Evolutionary conservation across 2,888 invertebrate genomes (phyloP).

Genomic region (Atrina japonica): DNA sequence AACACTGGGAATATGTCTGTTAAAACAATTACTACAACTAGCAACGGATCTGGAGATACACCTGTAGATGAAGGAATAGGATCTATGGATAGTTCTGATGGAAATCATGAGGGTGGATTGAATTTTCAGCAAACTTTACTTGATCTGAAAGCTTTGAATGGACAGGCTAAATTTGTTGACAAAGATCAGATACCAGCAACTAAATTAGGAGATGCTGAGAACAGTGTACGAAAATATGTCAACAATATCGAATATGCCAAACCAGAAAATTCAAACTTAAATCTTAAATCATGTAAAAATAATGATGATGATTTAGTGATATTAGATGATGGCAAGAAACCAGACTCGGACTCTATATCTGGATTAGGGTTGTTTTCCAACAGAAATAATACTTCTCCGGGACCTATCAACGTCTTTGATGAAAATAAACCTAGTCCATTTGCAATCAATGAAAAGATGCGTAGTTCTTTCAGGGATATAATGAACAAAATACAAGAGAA

Average conservation of each 20-base stretch:
- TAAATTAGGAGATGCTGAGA: not conserved
- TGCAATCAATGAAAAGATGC: conserved; percentile 40
- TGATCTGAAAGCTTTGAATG: conserved; percentile 49
- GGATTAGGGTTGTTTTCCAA: conserved; percentile 4
- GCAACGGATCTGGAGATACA: no score
- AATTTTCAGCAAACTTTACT: conserved; percentile 26
- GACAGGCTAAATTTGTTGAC: conserved; percentile 9
- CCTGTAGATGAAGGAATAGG: not conserved
- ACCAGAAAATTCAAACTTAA: no score
- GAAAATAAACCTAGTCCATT: conserved; percentile 30
- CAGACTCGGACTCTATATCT: no score
- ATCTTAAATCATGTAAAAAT: not conserved
- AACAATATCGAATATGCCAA: not conserved
- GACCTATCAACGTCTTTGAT: conserved; percentile 10
- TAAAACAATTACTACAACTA: no score
- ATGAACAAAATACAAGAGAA: conserved; percentile 40
- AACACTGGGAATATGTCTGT: no score
- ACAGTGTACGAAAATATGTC: not conserved
- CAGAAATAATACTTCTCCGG: conserved; percentile 5
- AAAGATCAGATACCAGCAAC: conserved; percentile 1
- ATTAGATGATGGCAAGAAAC: conserved; percentile 17
- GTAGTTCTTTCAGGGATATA: conserved; percentile 40
- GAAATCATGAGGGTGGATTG: no score
- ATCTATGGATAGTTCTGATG: conserved; percentile 4
- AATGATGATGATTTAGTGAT: conserved; percentile 32